Percentiles rank a stretch among this genome's conserved stretches.
Conservation (phyloP, 2,888 invertebrate genomes). For the Chironomus riparius region DNA sequence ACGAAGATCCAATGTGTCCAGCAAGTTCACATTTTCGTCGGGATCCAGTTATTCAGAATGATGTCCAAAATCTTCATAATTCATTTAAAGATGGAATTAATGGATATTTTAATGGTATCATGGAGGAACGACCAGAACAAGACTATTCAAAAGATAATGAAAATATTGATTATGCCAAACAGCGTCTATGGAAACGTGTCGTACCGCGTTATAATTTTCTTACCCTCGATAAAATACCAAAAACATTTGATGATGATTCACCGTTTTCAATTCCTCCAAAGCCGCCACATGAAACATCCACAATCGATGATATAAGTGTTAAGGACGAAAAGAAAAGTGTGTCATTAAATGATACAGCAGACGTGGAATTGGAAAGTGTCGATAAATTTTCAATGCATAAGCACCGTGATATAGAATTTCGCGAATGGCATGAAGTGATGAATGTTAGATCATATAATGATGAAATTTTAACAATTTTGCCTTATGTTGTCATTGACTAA, state of each 20-base stretch:
- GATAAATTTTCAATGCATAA: conserved; percentile 30
- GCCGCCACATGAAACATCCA: not conserved
- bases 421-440: conserved; percentile 86
- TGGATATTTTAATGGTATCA: conserved; percentile 47
- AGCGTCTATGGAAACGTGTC: conserved; percentile 33
- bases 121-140: conserved; percentile 29
- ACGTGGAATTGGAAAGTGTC: conserved; percentile 18
- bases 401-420: conserved; percentile 48
- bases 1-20: conserved; percentile 36
- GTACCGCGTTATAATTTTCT: conserved; percentile 40
- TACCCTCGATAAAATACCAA: conserved; percentile 36
- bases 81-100: conserved; percentile 50
- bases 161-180: conserved; percentile 21
- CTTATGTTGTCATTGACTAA: conserved; percentile 94
- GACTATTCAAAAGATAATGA: conserved; percentile 17
- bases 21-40: conserved; percentile 32
- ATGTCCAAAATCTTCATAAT: conserved; percentile 41
- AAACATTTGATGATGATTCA: conserved; percentile 29
- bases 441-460: conserved; percentile 64
- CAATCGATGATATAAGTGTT: not conserved
- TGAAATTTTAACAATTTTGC: conserved; percentile 81
- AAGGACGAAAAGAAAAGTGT: conserved; percentile 28
- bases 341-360: conserved; percentile 28
- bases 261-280: conserved; percentile 11
- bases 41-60: not conserved